Evolutionary conservation across 92 coral and sea anemone genomes (phyloP), one percentile per base, ranked within the genome.

Genomic region (Palythoa grandiflora): DNA sequence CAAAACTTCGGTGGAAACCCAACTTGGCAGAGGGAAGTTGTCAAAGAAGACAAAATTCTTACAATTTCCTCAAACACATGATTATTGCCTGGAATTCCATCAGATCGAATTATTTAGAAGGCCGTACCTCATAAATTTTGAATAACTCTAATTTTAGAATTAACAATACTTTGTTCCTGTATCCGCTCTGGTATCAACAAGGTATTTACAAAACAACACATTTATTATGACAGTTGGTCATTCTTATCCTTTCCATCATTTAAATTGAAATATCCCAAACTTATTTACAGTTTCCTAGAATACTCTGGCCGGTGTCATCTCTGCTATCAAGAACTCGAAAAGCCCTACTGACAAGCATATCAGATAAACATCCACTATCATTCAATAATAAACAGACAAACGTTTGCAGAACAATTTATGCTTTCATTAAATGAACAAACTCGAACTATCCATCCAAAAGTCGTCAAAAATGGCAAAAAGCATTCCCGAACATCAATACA

Each of bases 1-100:
- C 74, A 70, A 70, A 35, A 70, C 74, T 70, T 28, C 35, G 44
- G 74, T 70, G 47, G 74, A 70, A 70, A 35, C 44, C 74, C 35
- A 3, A 28, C 35, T 70, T 70, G 35, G 74, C 74, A 70, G 44
- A 21, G 74, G 47, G 3, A 21, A 2, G 37, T 70, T 35, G 74
- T 9, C 35, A 70, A 20, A 20, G 73, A 70, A 70, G 68, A 70
- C 74, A 70, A 21, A 70, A 70, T 70, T 35, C 74, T 28, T 70
- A 70, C 39, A 70, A 70, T 28, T 70, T 35, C 5, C 15, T 70
- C 13, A 70, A 1, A 70, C 3, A 21, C 44, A 21, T 68, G 21
- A 37, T 70, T 70, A 28, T 70, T 70, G 74, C 40, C 11, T 61
- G 68, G 66, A 68, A 5, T 20, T 68, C 39, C 37, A 16, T 7